Conservation (phyloP, 2,113 vertebrate genomes). For the Eidolon helvum region DNA sequence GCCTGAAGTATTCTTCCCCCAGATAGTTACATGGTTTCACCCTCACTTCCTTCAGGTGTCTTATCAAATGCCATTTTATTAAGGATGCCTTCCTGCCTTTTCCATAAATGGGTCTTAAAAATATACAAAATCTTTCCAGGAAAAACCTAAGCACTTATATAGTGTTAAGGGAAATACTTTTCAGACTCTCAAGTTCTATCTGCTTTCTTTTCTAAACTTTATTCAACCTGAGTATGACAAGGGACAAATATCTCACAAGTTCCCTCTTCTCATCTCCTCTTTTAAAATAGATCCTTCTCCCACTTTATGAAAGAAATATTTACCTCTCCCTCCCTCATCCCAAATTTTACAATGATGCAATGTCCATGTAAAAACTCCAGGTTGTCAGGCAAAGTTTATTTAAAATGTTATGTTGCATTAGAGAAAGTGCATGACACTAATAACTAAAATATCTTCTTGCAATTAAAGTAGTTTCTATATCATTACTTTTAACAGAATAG, state of each 20-base stretch:
- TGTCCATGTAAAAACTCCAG: neutral
- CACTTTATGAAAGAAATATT: neutral
- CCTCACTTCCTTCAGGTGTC: neutral
- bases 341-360: neutral
- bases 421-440: neutral
- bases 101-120: neutral
- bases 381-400: neutral
- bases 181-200: neutral
- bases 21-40: neutral
- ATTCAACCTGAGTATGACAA: neutral
- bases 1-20: neutral
- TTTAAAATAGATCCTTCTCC: neutral
- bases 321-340: neutral
- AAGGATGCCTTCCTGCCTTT: neutral
- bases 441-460: constrained; percentile 7
- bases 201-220: neutral
- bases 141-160: neutral
- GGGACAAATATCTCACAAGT: neutral
- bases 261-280: neutral
- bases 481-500: constrained; percentile 27
- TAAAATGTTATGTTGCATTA: neutral
- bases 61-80: neutral
- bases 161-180: neutral
- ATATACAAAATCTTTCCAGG: neutral
- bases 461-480: neutral